These are phyloP conservation scores for Cervus canadensis DNA, from an alignment of 2,113 vertebrate species.

Conservation along the genomic window DNA sequence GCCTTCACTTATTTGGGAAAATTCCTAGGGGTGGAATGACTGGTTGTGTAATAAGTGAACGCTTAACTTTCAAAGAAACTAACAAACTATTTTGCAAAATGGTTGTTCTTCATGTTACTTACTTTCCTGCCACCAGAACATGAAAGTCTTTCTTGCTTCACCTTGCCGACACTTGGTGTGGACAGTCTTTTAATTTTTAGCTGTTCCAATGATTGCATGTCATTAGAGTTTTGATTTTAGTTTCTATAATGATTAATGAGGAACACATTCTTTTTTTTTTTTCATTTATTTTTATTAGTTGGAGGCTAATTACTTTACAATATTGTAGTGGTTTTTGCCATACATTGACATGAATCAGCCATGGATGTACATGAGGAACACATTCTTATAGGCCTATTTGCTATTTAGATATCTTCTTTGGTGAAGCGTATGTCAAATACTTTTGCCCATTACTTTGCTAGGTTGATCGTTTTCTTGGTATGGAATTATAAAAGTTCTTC, in stretches of 20 bases:
- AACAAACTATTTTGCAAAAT: neutral
- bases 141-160: neutral
- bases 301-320: too few species aligned
- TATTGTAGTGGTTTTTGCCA: too few species aligned
- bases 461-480: neutral
- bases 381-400: neutral
- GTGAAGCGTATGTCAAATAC: neutral
- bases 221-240: neutral
- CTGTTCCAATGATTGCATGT: neutral
- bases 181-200: neutral
- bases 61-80: neutral
- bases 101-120: neutral
- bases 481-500: neutral
- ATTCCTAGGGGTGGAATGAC: neutral
- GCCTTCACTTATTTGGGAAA: neutral
- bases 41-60: neutral
- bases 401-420: neutral
- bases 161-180: neutral
- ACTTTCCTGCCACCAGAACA: neutral
- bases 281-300: too few species aligned
- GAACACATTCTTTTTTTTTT: neutral
- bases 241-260: neutral
- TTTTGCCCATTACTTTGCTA: neutral
- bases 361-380: neutral
- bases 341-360: too few species aligned